These are phyloP conservation scores for Rousettus leschenaultii DNA, from an alignment of 2,113 vertebrate species.

Conservation along the genomic window DNA sequence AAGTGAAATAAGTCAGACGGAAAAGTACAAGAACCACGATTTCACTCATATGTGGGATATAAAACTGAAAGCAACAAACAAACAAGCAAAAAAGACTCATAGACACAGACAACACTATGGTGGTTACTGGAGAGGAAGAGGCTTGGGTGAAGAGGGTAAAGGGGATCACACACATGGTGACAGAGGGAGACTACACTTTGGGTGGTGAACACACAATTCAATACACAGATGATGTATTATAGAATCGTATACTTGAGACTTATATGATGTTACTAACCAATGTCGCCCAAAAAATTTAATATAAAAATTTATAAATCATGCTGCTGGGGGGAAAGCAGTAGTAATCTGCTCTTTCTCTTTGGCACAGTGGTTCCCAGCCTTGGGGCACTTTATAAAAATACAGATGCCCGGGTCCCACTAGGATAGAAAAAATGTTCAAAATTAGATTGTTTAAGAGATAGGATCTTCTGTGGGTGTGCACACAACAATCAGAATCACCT, in stretches of 20 bases:
- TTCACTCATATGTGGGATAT: background rate
- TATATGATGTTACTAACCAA: background rate
- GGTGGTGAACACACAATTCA: background rate
- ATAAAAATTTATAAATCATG: background rate
- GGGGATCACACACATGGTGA: background rate
- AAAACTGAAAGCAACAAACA: background rate
- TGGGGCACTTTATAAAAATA: background rate
- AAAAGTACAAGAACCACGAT: background rate
- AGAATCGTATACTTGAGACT: background rate
- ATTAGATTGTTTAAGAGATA: background rate
- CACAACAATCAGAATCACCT: background rate
- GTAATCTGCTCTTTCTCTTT: background rate
- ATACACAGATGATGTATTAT: background rate
- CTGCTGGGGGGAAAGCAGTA: background rate
- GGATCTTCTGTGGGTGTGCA: background rate
- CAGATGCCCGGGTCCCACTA: background rate
- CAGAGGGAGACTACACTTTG: background rate
- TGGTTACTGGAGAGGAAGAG: background rate
- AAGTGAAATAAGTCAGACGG: background rate
- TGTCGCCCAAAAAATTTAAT: background rate
- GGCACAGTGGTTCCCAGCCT: background rate
- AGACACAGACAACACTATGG: background rate
- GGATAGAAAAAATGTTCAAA: background rate
- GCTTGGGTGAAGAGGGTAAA: background rate
- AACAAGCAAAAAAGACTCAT: too few species aligned